Evolutionary conservation across 2,888 invertebrate genomes (phyloP).

Genomic region (Hyppa rectilinea): DNA sequence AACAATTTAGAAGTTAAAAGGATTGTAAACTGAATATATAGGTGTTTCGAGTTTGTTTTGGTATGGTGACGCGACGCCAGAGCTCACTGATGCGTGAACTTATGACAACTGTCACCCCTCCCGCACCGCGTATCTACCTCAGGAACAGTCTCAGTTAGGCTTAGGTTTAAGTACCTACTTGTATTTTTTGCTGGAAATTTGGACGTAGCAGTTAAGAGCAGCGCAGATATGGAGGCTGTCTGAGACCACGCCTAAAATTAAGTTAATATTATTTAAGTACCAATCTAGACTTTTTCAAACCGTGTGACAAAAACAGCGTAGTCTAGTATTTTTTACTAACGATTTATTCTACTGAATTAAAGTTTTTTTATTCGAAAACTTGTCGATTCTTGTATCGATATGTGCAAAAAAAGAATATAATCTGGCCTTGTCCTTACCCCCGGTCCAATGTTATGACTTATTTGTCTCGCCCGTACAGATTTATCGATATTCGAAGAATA

Average conservation of each 20-base stretch:
- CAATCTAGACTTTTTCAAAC: constrained; percentile 9
- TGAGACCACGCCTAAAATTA: background rate
- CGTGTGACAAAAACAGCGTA: constrained; percentile 43
- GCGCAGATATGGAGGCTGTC: background rate
- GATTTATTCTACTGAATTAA: constrained; percentile 66
- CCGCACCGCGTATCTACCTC: too few relatives aligned
- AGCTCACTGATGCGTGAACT: too few relatives aligned
- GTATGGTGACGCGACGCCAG: too few relatives aligned
- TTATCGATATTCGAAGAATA: constrained; percentile 84
- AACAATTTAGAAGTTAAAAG: background rate
- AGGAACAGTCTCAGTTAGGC: too few relatives aligned
- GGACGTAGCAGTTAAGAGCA: background rate
- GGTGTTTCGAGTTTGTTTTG: background rate
- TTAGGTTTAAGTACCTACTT: too few relatives aligned
- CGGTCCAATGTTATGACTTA: constrained; percentile 89
- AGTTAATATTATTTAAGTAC: constrained; percentile 3
- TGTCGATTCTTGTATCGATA: constrained; percentile 77
- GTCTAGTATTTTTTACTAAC: constrained; percentile 56
- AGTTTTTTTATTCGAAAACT: constrained; percentile 65
- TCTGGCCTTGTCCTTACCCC: constrained; percentile 82
- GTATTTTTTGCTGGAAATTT: background rate
- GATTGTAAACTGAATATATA: background rate
- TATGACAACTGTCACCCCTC: too few relatives aligned
- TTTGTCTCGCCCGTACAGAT: constrained; percentile 86
- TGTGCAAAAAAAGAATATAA: constrained; percentile 71